phyloP scores from a whole-genome alignment of 2,797 vertebrate species.

The Tauraco hartlaubi region DNA sequence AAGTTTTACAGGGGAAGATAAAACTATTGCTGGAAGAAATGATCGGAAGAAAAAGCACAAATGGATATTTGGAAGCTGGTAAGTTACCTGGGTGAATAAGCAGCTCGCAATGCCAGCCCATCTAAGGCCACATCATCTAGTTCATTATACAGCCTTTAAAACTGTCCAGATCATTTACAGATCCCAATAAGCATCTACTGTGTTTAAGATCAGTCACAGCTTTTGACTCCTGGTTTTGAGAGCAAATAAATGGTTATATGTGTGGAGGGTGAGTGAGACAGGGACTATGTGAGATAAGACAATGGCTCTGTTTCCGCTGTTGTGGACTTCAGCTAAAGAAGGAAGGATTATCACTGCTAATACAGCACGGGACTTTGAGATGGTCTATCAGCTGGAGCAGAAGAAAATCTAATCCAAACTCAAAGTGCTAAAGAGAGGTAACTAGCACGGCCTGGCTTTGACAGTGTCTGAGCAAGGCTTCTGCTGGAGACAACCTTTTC shows the following conservation, averaged over 20 bases:
- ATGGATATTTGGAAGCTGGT: background rate
- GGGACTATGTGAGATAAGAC: background rate
- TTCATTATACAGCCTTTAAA: background rate
- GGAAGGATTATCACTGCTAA: conserved; percentile 18
- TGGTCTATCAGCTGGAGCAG: background rate
- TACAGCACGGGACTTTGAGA: background rate
- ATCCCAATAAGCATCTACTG: background rate
- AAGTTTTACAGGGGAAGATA: background rate
- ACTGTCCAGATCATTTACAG: background rate
- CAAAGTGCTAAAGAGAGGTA: background rate
- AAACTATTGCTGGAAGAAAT: background rate
- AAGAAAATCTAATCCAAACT: conserved; percentile 8
- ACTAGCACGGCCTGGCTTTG: background rate
- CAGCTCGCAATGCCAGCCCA: background rate
- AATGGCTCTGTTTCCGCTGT: background rate
- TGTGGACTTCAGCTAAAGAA: conserved; percentile 22
- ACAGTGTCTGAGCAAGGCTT: background rate
- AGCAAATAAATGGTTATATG: conserved; percentile 1
- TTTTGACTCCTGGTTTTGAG: conserved; percentile 22
- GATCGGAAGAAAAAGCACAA: background rate
- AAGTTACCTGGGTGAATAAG: background rate
- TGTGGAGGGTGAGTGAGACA: background rate
- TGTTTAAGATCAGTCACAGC: background rate
- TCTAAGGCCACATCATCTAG: background rate
- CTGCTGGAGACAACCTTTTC: background rate